A percentile compares a stretch with the other conserved stretches of the same genome.
These are phyloP conservation scores for Hycleus phaleratus DNA, from an alignment of 1,140 invertebrate species.

Conservation along the genomic window DNA sequence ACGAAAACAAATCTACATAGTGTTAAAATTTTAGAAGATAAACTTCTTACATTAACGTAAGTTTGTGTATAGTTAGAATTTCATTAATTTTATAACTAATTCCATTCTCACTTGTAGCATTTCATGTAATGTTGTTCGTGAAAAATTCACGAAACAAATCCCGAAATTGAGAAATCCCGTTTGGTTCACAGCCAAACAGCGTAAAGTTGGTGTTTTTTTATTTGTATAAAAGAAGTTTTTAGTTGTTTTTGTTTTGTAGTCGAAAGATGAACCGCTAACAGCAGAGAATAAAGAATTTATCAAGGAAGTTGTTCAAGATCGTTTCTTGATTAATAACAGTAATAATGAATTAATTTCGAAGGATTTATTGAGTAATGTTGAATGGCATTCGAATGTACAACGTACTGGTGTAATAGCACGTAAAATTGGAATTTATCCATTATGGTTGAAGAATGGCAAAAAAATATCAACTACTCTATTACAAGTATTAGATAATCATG, in stretches of 20 bases:
- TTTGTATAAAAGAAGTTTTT: no score
- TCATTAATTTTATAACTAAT: neutral
- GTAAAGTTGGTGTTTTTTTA: conserved; percentile 16
- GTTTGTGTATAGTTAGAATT: neutral
- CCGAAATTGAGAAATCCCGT: conserved; percentile 47
- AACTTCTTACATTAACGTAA: conserved; percentile 26
- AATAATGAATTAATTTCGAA: conserved; percentile 42
- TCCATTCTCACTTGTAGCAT: conserved; percentile 17
- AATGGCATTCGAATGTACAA: conserved; percentile 57
- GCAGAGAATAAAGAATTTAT: conserved; percentile 76
- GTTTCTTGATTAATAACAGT: conserved; percentile 43
- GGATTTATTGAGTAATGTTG: conserved; percentile 44
- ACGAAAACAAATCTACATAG: neutral
- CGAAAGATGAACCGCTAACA: conserved; percentile 63
- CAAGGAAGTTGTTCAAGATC: conserved; percentile 63
- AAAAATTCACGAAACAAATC: conserved; percentile 27
- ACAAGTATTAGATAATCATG: conserved; percentile 93
- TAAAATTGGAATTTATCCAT: conserved; percentile 88
- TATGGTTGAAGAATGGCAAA: conserved; percentile 85
- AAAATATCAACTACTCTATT: conserved; percentile 72
- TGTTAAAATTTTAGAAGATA: conserved; percentile 27
- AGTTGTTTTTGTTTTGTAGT: conserved; percentile 42
- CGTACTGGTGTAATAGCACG: conserved; percentile 81
- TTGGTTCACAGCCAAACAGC: conserved; percentile 49
- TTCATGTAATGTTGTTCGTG: conserved; percentile 18